Base-by-base conservation (phyloP, 1,140 invertebrate genomes). In the Drosophila truncata region DNA sequence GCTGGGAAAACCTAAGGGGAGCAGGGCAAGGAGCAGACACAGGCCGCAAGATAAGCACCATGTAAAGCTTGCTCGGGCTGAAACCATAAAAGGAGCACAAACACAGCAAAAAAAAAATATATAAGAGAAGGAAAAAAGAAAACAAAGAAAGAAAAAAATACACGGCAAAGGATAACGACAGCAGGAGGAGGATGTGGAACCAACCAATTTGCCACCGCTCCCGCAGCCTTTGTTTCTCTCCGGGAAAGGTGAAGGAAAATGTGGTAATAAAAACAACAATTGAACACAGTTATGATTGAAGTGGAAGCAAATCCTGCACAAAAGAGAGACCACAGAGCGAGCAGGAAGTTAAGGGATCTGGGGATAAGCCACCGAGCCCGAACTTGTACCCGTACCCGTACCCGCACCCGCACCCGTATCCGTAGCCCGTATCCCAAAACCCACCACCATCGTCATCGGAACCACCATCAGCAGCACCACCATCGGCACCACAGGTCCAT, bases 271-370 rank as follows among this genome's bases (percentile, higher is more conserved):
- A 88, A 88, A 80, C 85, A 90, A 88, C 84, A 90, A 88, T 88
- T 88, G 84, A 88, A 88, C 84, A 78, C 84, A 90, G 84, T 88
- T 88, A 88, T 88, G 84, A 88, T 88, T 88, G 85, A 88, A 88
- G 84, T 88, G 85, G 85, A 81, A 84, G 80, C 57, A 71, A 71
- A 84, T 58, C 80, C 78, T 18, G 62, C 62, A 65, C 62, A 65
- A 65, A 65, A 31, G 62, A 18, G 27, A 18, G 27, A n/a, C 52
- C 52, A 25, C 52, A 55, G 52, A 55, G 50, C 14, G 44, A 46
- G 69, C 29, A 37, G 66, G 41, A 71, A 39, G 66, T 39, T 72
- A 39, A 35, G 70, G 67, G 70, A 73, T 60, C 54, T 72, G 54
- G 69, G 66, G 69, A 58, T 70, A 47, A 55, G 27, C 37, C 47